phyloP scores from a whole-genome alignment of 2,797 vertebrate species.

The Onychomys arenicola region DNA sequence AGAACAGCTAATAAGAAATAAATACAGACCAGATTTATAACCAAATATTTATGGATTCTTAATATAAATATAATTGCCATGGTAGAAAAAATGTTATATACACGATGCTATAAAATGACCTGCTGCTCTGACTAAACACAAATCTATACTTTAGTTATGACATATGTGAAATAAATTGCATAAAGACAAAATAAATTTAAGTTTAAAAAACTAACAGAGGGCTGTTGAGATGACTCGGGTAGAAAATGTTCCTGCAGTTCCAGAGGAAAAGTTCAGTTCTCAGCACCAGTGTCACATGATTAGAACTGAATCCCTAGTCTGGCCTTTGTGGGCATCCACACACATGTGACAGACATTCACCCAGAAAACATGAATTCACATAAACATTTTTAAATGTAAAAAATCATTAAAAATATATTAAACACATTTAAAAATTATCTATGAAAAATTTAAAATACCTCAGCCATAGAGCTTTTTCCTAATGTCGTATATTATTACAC shows the following conservation, averaged over 20 bases:
- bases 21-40: background rate
- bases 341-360: background rate
- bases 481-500: background rate
- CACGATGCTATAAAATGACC: background rate
- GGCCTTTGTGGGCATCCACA: background rate
- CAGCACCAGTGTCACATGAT: background rate
- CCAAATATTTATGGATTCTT: background rate
- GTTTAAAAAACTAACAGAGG: background rate
- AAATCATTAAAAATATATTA: background rate
- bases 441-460: background rate
- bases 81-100: background rate
- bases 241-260: background rate
- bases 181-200: background rate
- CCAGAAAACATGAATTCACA: background rate
- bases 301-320: background rate
- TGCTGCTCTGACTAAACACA: background rate
- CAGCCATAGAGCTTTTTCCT: too few species aligned
- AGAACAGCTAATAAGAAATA: background rate
- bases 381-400: background rate
- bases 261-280: background rate
- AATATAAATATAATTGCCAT: background rate
- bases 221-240: background rate
- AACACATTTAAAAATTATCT: background rate
- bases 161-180: background rate
- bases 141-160: background rate